phyloP scores from a whole-genome alignment of 2,113 vertebrate species.

The Callopanchax toddi region DNA sequence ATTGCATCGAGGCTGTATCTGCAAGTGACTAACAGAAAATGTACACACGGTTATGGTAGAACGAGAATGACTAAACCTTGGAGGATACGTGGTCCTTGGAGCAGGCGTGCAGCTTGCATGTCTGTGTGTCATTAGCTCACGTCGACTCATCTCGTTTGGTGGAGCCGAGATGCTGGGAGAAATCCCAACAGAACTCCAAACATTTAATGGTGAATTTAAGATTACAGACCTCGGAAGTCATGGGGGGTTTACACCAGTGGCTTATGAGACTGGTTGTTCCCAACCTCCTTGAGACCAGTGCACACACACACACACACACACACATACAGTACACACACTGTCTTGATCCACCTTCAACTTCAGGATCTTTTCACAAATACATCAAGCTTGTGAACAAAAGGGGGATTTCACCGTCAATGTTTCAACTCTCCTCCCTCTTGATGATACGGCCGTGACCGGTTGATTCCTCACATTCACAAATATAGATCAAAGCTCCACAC shows the following conservation, averaged over 20 bases:
- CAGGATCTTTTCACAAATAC: slow-evolving; percentile 39
- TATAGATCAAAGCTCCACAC: slow-evolving; percentile 29
- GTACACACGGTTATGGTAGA: slow-evolving; percentile 9
- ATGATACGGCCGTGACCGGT: slow-evolving; percentile 17
- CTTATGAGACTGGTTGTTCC: slow-evolving; percentile 21
- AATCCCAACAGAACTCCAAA: slow-evolving; percentile 42
- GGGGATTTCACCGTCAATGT: slow-evolving; percentile 35
- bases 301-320: neutral
- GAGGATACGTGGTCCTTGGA: slow-evolving; percentile 6
- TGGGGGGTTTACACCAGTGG: slow-evolving; percentile 17
- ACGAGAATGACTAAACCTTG: slow-evolving; percentile 13
- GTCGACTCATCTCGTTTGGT: slow-evolving; percentile 12
- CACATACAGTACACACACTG: too few relatives aligned
- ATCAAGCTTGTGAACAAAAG: slow-evolving; percentile 15
- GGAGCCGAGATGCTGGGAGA: slow-evolving; percentile 21
- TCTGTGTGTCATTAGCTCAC: slow-evolving; percentile 32
- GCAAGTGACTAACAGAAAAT: slow-evolving; percentile 35
- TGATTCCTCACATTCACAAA: slow-evolving; percentile 26
- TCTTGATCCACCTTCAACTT: slow-evolving; percentile 12
- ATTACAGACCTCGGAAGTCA: slow-evolving; percentile 37
- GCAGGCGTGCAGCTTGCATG: neutral
- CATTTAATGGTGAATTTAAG: slow-evolving; percentile 56
- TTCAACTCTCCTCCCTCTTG: neutral
- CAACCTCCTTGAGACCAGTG: slow-evolving; percentile 4
- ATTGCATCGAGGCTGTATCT: slow-evolving; percentile 7